Conservation (phyloP, 2,888 invertebrate genomes). For the Acronicta psi region DNA sequence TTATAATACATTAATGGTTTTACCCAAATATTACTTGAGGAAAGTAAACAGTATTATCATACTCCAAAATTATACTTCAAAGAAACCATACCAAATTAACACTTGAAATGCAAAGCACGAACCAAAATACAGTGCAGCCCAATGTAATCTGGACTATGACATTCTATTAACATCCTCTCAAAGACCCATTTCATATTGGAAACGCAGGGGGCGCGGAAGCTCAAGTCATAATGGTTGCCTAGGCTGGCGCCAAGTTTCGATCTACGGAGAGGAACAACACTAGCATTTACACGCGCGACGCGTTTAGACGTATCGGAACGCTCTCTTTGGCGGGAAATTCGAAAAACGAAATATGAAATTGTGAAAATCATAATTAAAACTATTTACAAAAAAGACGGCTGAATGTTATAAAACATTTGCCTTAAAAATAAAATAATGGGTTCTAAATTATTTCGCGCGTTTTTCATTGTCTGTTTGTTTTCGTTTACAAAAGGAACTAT, state of each 20-base stretch:
- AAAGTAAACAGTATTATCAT: constrained; percentile 33
- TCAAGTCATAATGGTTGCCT: constrained; percentile 58
- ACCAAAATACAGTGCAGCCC: constrained; percentile 36
- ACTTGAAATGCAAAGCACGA: constrained; percentile 25
- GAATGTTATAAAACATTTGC: not conserved
- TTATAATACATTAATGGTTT: too few species aligned
- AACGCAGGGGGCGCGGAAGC: constrained; percentile 54
- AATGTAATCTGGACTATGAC: constrained; percentile 54
- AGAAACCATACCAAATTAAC: constrained; percentile 24
- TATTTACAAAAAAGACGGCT: not conserved
- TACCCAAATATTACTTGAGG: not conserved
- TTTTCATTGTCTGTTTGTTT: constrained; percentile 62
- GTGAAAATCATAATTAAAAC: not conserved
- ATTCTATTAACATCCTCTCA: constrained; percentile 40
- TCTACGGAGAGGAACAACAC: constrained; percentile 53
- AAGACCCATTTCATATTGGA: not conserved
- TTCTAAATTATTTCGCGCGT: constrained; percentile 57
- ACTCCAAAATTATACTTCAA: constrained; percentile 24
- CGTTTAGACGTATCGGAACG: constrained; percentile 70
- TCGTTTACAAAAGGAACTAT: constrained; percentile 67
- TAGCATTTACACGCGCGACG: constrained; percentile 66
- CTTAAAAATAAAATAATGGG: constrained; percentile 30
- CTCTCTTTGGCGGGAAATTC: constrained; percentile 43
- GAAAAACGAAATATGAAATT: constrained; percentile 34
- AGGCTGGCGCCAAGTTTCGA: constrained; percentile 68